Percentiles rank a stretch among this genome's conserved stretches.
These are phyloP conservation scores for Lepus timidus DNA, from an alignment of 2,113 vertebrate genomes.

Conservation along the genomic window DNA sequence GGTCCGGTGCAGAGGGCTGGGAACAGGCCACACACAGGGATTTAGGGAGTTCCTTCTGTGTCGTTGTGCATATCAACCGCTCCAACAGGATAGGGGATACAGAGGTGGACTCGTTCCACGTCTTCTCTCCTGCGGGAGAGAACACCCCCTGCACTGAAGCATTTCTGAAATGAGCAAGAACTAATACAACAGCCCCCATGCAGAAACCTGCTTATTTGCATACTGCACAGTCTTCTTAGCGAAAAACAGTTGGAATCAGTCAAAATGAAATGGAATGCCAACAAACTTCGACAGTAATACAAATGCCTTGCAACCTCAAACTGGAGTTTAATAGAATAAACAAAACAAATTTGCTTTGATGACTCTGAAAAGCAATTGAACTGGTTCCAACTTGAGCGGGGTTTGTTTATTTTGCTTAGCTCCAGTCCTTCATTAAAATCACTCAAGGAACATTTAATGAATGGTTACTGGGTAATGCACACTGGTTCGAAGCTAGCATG, in stretches of 20 bases:
- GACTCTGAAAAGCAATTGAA: constrained; percentile 64
- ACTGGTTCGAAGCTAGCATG: constrained; percentile 26
- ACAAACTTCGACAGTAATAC: constrained; percentile 53
- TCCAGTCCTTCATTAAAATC: constrained; percentile 61
- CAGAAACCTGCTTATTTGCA: constrained; percentile 55
- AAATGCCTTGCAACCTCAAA: constrained; percentile 51
- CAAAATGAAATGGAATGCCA: constrained; percentile 74
- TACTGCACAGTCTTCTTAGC: constrained; percentile 34
- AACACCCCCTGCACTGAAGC: background rate
- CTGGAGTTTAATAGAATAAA: constrained; percentile 71
- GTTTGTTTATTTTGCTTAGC: constrained; percentile 72
- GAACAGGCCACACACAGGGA: background rate
- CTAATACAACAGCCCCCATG: background rate
- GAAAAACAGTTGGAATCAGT: constrained; percentile 70
- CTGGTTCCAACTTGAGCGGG: constrained; percentile 60
- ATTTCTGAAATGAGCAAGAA: constrained; percentile 20
- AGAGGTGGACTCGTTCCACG: background rate
- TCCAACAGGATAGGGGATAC: too few relatives aligned
- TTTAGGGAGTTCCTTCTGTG: background rate
- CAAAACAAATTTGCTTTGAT: constrained; percentile 71
- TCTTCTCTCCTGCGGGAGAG: background rate
- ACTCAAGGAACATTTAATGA: constrained; percentile 48
- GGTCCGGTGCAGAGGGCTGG: background rate
- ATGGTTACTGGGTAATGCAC: background rate
- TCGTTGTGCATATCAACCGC: background rate